phyloP scores from a whole-genome alignment of 92 coral and sea anemone genomes.

The Blastomussa wellsi region DNA sequence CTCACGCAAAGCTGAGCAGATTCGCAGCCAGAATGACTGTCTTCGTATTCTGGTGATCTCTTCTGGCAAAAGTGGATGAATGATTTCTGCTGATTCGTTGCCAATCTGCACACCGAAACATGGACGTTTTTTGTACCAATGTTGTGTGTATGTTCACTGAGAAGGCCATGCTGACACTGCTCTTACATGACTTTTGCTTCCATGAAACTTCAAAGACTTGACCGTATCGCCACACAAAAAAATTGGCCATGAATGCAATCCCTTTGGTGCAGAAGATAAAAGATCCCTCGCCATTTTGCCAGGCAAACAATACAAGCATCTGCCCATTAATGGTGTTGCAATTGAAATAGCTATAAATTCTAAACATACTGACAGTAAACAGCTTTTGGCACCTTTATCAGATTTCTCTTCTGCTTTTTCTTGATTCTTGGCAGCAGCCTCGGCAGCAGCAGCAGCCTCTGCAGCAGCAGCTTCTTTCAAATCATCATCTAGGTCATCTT shows the following conservation, averaged over 20 bases:
- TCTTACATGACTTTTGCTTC: not conserved
- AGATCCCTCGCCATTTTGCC: not conserved
- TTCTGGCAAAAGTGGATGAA: not conserved
- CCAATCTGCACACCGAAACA: not conserved
- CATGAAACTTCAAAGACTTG: not conserved
- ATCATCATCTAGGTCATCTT: conserved; percentile 97
- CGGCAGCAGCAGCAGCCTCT: conserved; percentile 27
- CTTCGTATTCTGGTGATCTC: not conserved
- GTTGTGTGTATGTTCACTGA: not conserved
- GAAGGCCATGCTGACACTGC: not conserved
- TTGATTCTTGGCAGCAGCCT: conserved; percentile 38
- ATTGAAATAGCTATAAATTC: not conserved
- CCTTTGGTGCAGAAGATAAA: not conserved
- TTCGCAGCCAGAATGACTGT: not conserved
- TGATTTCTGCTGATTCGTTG: not conserved
- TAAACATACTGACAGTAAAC: not conserved
- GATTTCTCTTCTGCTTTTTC: conserved; percentile 55
- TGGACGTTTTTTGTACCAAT: not conserved
- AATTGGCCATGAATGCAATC: not conserved
- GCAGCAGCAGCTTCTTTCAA: conserved; percentile 83
- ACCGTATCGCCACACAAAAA: not conserved
- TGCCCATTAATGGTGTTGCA: not conserved
- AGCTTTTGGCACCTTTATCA: conserved; percentile 50
- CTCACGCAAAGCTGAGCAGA: not conserved
- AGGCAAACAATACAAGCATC: not conserved